Conservation (phyloP, 2,888 invertebrate genomes). For the Dorcus parallelipipedus region DNA sequence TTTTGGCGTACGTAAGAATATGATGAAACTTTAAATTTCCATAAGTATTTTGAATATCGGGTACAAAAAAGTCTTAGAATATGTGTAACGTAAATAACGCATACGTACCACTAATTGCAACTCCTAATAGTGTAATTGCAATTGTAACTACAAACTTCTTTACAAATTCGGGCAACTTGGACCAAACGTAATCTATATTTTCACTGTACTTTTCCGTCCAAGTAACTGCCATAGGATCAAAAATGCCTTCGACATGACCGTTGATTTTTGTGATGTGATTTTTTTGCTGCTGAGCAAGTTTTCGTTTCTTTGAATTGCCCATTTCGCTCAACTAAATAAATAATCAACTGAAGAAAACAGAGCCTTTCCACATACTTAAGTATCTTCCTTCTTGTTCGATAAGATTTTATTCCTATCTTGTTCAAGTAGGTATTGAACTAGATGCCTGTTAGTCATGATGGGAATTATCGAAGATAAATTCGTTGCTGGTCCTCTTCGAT, state of each 20-base stretch:
- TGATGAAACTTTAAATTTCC: no score
- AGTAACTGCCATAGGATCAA: slow-evolving; percentile 55
- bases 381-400: neutral
- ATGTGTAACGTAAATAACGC: no score
- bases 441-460: no score
- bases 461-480: no score
- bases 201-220: slow-evolving; percentile 61
- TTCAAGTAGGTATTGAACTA: neutral
- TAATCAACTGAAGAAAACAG: no score
- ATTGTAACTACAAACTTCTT: slow-evolving; percentile 57
- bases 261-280: neutral
- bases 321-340: neutral
- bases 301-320: neutral
- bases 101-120: slow-evolving; percentile 58
- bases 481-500: no score
- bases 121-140: slow-evolving; percentile 60
- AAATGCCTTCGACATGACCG: slow-evolving; percentile 3
- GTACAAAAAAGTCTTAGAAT: no score
- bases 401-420: neutral
- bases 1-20: no score
- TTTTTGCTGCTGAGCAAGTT: neutral
- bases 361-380: no score
- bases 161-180: slow-evolving; percentile 54
- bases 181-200: slow-evolving; percentile 55
- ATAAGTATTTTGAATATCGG: no score